These are phyloP conservation scores for Bombycilla garrulus DNA, from an alignment of 2,113 vertebrate species.

Conservation along the genomic window DNA sequence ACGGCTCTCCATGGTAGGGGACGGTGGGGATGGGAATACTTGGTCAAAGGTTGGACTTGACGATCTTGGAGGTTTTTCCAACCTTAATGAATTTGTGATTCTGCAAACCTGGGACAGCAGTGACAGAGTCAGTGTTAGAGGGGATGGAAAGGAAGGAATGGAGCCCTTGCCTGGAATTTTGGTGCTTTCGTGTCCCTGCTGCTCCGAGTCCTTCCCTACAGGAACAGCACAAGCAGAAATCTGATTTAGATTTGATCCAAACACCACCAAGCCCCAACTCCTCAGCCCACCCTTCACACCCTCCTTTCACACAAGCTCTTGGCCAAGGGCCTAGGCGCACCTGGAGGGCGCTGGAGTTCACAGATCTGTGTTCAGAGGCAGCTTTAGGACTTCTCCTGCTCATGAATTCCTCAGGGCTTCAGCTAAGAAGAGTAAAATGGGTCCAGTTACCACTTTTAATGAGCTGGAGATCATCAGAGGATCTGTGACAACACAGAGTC, in stretches of 20 bases:
- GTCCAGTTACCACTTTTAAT: neutral
- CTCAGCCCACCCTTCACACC: neutral
- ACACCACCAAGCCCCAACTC: neutral
- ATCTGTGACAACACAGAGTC: neutral
- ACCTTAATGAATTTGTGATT: neutral
- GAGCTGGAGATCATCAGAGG: neutral
- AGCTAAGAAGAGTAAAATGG: neutral
- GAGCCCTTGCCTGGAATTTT: neutral
- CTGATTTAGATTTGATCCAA: neutral
- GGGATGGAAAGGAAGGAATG: neutral
- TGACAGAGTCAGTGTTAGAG: neutral
- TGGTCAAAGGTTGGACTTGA: too few relatives aligned
- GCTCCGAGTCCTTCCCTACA: neutral
- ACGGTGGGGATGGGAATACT: neutral
- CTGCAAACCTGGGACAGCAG: neutral
- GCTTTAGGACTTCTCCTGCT: neutral
- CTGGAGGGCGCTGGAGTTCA: neutral
- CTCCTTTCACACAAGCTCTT: neutral
- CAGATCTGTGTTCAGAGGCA: neutral
- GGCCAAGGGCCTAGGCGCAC: neutral
- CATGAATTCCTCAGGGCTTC: neutral
- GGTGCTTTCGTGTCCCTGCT: neutral
- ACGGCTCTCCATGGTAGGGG: accelerated
- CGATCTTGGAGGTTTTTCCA: neutral
- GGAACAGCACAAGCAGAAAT: neutral